These are phyloP conservation scores for Amia ocellicauda DNA, from an alignment of 2,113 vertebrate genomes.

Conservation along the genomic window DNA sequence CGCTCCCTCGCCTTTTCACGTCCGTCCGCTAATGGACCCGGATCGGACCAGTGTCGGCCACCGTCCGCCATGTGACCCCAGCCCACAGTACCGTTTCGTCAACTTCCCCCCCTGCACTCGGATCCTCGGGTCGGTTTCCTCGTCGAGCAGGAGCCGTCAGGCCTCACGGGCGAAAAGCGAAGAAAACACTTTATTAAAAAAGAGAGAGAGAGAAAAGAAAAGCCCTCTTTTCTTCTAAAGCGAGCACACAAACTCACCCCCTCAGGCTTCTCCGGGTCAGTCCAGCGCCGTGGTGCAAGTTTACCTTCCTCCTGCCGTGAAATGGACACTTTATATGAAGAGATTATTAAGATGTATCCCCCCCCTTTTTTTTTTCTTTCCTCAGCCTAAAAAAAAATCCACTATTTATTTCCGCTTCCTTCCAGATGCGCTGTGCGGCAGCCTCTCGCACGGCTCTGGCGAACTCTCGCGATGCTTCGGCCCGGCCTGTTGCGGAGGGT, in stretches of 20 bases:
- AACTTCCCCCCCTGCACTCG: no score
- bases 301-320: slow-evolving; percentile 5
- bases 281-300: slow-evolving; percentile 17
- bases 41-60: no score
- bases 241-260: slow-evolving; percentile 52
- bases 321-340: slow-evolving; percentile 36
- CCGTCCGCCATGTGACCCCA: no score
- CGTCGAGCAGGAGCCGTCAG: no score
- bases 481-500: neutral
- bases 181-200: no score
- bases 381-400: slow-evolving; percentile 36
- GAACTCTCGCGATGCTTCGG: slow-evolving; percentile 18
- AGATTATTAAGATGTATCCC: slow-evolving; percentile 27
- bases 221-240: no score
- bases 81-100: no score
- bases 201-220: no score
- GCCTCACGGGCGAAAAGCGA: no score
- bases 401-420: slow-evolving; percentile 66
- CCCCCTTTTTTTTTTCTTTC: slow-evolving; percentile 9
- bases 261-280: slow-evolving; percentile 33
- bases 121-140: no score
- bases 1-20: no score
- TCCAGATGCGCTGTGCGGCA: slow-evolving; percentile 34
- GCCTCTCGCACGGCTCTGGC: neutral
- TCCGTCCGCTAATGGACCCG: no score